Base-by-base conservation (phyloP, 2,888 invertebrate species). In the Diabrotica balteata region DNA sequence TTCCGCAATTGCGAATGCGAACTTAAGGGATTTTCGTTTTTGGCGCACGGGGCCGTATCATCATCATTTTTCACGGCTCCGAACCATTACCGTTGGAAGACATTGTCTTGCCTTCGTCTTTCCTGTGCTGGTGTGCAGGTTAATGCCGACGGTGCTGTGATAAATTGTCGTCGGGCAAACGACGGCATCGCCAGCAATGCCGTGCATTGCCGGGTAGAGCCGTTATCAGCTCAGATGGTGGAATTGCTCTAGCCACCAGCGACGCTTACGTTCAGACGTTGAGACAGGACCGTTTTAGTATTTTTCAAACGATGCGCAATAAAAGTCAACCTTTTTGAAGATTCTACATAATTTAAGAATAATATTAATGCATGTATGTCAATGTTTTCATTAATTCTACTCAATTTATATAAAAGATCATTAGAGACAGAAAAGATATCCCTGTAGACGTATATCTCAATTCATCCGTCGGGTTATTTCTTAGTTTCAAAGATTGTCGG, bases 31-130 rank as follows among this genome's bases (percentile, higher is more conserved):
- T 79, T 81, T 81, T 80, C 80, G 78, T 80, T 81, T 77, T 76
- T 47, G 22, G 45, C 17, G 45, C 52, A n/a, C 63, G 78, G 78
- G 77, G 78, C 79, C 80, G 79, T 81, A 80, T 82, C 83, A 83
- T 83, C 83, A 83, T 83, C 83, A 83, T 83, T 83, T 84, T 83
- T 84, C 83, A 84, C 82, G 77, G 80, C 80, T 77, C 78, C 78
- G 77, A 79, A 80, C 82, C 82, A 83, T 83, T 84, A 83, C 83
- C 81, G 82, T 78, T 81, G 77, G 79, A 81, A 80, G 82, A 82
- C 83, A 82, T 82, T 81, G 81, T 82, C 82, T 82, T 79, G 76
- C 77, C 71, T 74, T 73, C 75, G 62, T 67, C 75, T 67, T 68
- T 69, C 69, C 75, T 72, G 72, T 64, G 68, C 64, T 58, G 51